Conservation (phyloP, 2,113 vertebrate genomes). For the Fregetta grallaria region DNA sequence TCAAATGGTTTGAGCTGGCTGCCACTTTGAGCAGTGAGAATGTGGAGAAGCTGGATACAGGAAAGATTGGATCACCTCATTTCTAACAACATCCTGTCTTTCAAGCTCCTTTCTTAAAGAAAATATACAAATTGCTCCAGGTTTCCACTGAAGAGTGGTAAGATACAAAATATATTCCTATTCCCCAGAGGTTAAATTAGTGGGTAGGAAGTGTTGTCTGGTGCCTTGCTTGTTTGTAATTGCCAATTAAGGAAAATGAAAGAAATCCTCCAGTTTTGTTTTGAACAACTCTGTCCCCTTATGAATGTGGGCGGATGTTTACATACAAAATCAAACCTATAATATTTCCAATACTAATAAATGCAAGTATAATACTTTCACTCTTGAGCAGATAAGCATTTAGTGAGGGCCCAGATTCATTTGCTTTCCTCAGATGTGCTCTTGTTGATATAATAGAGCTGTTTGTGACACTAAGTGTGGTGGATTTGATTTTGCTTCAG, state of each 20-base stretch:
- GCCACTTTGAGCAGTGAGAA: neutral
- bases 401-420: neutral
- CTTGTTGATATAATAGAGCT: neutral
- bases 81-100: neutral
- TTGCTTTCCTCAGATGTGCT: neutral
- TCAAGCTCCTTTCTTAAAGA: neutral
- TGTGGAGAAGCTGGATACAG: neutral
- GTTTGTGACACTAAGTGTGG: neutral
- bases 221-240: neutral
- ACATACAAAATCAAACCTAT: neutral
- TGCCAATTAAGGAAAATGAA: neutral
- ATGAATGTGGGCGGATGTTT: neutral
- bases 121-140: neutral
- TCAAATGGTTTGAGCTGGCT: neutral
- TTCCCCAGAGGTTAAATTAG: neutral
- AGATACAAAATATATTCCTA: neutral
- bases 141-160: neutral
- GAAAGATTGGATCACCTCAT: neutral
- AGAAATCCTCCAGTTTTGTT: neutral
- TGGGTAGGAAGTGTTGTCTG: neutral
- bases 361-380: neutral
- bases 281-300: neutral
- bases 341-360: neutral
- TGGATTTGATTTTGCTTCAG: conserved; percentile 1
- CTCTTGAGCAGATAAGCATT: neutral